Percentiles rank a stretch among this genome's conserved stretches.
These are phyloP conservation scores for Ciconia maguari DNA, from an alignment of 2,113 vertebrate species.

Conservation along the genomic window DNA sequence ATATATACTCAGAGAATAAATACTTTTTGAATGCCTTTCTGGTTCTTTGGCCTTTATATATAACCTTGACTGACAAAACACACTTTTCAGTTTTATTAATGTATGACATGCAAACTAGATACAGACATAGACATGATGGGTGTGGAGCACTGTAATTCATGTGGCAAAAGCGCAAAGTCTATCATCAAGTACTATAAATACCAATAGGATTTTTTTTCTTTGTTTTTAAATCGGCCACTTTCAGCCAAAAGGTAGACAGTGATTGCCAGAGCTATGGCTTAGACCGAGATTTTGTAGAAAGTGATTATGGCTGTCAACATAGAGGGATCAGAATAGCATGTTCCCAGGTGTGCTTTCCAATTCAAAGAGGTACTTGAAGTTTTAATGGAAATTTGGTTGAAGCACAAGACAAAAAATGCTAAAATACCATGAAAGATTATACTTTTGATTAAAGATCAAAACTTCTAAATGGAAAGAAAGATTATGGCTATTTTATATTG, in stretches of 20 bases:
- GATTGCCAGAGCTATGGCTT: neutral
- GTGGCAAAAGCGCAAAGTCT: neutral
- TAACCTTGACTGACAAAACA: neutral
- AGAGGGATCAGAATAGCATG: neutral
- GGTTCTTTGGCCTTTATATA: neutral
- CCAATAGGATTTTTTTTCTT: neutral
- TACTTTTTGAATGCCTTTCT: neutral
- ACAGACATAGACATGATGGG: neutral
- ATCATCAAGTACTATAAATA: neutral
- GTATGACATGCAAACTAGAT: neutral
- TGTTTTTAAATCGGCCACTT: neutral
- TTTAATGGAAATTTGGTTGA: constrained; percentile 9
- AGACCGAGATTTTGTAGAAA: neutral
- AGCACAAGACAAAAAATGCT: neutral
- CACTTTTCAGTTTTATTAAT: neutral
- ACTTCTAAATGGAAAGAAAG: neutral
- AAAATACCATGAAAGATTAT: neutral
- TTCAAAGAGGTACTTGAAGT: neutral
- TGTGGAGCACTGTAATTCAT: neutral
- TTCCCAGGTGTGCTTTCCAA: neutral
- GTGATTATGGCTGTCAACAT: neutral
- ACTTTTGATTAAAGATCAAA: neutral
- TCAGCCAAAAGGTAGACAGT: neutral
- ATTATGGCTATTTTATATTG: neutral
- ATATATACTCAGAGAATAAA: neutral